Evolutionary conservation across 2,888 invertebrate species (phyloP).

Genomic region (Diarsia mendica): DNA sequence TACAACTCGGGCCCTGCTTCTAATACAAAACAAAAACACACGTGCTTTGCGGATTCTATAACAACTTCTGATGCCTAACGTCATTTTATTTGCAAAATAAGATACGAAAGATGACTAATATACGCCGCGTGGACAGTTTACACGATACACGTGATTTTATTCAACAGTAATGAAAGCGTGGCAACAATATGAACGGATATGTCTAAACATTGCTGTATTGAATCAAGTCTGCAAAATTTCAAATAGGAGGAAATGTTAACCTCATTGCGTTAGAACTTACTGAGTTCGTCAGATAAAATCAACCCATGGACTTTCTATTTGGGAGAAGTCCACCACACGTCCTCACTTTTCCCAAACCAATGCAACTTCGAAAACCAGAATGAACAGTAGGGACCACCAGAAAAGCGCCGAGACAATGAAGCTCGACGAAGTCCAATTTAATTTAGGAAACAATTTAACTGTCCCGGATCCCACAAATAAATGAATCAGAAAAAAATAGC

Average conservation of each 20-base stretch:
- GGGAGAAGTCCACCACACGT: no score
- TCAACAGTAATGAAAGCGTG: constrained; percentile 42
- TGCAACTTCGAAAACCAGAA: no score
- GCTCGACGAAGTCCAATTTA: no score
- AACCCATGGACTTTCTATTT: not conserved
- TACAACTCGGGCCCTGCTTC: not conserved
- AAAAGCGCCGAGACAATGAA: no score
- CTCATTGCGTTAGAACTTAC: not conserved
- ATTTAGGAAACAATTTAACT: no score
- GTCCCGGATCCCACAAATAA: no score
- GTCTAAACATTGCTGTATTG: constrained; percentile 28
- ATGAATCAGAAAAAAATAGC: no score
- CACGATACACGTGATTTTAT: constrained; percentile 19
- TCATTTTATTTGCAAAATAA: constrained; percentile 37
- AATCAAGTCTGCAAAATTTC: constrained; percentile 4
- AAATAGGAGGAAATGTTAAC: not conserved
- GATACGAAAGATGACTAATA: constrained; percentile 24
- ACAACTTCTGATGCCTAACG: not conserved
- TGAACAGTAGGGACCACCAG: no score
- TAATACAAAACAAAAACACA: not conserved
- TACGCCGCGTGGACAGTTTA: constrained; percentile 14
- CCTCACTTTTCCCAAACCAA: no score
- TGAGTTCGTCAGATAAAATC: not conserved
- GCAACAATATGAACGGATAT: constrained; percentile 13
- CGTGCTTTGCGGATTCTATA: not conserved